Evolutionary conservation across 2,113 vertebrate species (phyloP).

Genomic region (Vicugna pacos): DNA sequence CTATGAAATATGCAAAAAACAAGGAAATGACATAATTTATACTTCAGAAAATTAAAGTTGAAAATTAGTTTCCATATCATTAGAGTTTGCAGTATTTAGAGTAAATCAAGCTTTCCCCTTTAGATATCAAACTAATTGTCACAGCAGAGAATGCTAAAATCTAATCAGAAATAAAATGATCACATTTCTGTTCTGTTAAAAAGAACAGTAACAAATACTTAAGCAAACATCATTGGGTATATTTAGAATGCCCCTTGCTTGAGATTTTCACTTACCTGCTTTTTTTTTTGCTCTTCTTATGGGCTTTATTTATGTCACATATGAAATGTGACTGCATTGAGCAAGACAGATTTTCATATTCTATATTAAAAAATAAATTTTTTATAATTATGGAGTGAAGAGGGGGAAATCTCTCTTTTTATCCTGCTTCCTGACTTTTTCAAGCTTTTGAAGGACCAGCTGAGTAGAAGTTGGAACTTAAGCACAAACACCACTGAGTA

Average conservation of each 20-base stretch:
- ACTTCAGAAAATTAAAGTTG: slow-evolving; percentile 82
- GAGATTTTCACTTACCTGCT: neutral
- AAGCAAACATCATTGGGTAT: neutral
- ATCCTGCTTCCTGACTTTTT: neutral
- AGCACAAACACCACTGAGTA: neutral
- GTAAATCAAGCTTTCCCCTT: slow-evolving; percentile 62
- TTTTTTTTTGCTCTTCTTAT: neutral
- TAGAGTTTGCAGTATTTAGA: slow-evolving; percentile 86
- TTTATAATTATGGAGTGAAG: neutral
- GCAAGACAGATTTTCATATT: neutral
- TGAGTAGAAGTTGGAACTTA: neutral
- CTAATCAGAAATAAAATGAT: slow-evolving; percentile 78
- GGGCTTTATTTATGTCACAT: neutral
- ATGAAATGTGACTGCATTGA: neutral
- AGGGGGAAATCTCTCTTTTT: neutral
- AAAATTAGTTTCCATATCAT: slow-evolving; percentile 82
- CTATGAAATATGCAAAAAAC: slow-evolving; percentile 82
- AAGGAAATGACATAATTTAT: slow-evolving; percentile 84
- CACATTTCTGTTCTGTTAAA: slow-evolving; percentile 72
- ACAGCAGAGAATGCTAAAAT: slow-evolving; percentile 80
- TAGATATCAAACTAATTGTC: slow-evolving; percentile 83
- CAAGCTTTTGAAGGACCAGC: neutral
- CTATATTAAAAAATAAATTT: neutral
- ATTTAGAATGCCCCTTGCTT: neutral
- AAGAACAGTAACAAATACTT: neutral